A percentile compares a stretch with the other conserved stretches of the same genome.
Conservation (phyloP, 2,888 invertebrate genomes). For the Volucella inflata region DNA sequence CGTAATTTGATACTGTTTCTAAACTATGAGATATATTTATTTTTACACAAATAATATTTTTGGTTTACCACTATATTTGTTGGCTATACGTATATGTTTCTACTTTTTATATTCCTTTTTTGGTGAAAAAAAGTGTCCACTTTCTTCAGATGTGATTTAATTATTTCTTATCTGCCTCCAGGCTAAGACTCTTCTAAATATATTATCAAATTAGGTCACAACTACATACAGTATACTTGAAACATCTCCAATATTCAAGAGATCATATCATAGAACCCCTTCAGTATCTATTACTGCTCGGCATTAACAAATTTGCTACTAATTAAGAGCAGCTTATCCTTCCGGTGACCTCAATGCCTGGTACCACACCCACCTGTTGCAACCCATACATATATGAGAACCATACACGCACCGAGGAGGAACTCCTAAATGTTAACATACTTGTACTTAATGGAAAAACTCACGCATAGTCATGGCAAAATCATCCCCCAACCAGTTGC, state of each 20-base stretch:
- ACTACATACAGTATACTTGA: neutral
- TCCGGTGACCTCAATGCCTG: neutral
- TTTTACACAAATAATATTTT: too few species aligned
- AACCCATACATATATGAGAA: neutral
- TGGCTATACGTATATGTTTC: too few species aligned
- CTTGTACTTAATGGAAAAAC: conserved; percentile 4
- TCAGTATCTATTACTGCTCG: neutral
- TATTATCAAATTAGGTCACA: conserved; percentile 7
- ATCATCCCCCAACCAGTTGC: conserved; percentile 37
- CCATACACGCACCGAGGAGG: neutral
- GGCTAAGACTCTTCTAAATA: too few species aligned
- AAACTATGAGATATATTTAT: too few species aligned
- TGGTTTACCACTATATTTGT: too few species aligned
- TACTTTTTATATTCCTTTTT: too few species aligned
- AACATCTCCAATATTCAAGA: neutral
- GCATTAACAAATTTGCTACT: conserved; percentile 12
- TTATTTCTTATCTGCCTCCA: too few species aligned
- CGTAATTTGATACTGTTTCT: too few species aligned
- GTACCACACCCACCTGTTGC: conserved; percentile 34
- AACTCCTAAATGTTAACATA: neutral
- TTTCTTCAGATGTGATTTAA: too few species aligned
- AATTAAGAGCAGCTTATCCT: neutral
- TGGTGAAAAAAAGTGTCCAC: too few species aligned
- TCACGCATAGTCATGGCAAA: conserved; percentile 35
- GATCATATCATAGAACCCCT: neutral